Evolutionary conservation across 2,797 vertebrate species (phyloP).

Genomic region (Acridotheres tristis): DNA sequence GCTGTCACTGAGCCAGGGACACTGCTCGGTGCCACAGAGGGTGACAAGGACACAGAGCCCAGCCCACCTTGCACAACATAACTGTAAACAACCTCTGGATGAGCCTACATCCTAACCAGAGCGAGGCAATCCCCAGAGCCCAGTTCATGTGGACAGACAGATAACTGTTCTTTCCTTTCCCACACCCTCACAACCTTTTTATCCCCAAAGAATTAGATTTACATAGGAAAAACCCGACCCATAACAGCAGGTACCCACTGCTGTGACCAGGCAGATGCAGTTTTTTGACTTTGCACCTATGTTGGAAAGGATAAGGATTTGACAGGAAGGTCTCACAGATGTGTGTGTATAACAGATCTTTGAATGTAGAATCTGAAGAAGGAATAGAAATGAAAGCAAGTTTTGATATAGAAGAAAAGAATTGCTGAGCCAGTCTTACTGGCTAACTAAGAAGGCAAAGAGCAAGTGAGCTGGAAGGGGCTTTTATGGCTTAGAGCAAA

Average conservation of each 20-base stretch:
- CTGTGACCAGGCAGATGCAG: neutral
- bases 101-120: neutral
- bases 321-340: no score
- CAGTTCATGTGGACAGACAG: neutral
- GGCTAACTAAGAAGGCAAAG: no score
- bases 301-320: no score
- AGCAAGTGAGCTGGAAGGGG: no score
- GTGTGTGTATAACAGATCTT: no score
- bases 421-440: no score
- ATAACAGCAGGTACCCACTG: neutral
- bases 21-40: neutral
- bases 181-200: neutral
- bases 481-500: no score
- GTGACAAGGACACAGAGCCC: neutral
- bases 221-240: neutral
- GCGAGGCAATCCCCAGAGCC: neutral
- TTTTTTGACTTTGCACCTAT: neutral
- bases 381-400: no score
- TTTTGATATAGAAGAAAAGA: no score
- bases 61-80: neutral
- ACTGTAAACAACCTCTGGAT: neutral
- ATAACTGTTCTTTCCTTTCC: neutral
- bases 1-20: neutral
- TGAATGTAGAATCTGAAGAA: no score
- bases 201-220: slow-evolving; percentile 1